phyloP scores from a whole-genome alignment of 2,888 invertebrate species.

The Hedya salicella region DNA sequence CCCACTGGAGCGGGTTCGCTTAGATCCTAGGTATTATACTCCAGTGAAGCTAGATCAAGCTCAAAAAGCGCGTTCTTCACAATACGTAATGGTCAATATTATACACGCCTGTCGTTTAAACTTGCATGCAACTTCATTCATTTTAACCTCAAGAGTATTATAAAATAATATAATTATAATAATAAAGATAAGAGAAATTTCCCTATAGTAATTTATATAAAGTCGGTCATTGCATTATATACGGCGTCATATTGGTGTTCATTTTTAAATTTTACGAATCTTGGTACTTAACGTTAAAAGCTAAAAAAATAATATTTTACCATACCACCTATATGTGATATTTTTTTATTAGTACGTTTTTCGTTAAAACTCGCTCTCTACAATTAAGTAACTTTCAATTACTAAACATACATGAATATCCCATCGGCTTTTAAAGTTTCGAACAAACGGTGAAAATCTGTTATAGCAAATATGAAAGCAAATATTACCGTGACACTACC shows the following conservation, averaged over 20 bases:
- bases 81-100: slow-evolving; percentile 30
- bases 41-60: slow-evolving; percentile 12
- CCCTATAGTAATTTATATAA: slow-evolving; percentile 25
- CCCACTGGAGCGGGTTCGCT: slow-evolving; percentile 9
- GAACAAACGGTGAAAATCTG: slow-evolving; percentile 46
- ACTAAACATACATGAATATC: slow-evolving; percentile 12
- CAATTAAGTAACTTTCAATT: slow-evolving; percentile 48
- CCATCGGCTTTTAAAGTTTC: slow-evolving; percentile 23
- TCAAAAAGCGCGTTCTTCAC: slow-evolving; percentile 17
- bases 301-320: slow-evolving; percentile 73
- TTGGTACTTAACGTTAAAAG: slow-evolving; percentile 51
- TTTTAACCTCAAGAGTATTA: slow-evolving; percentile 34
- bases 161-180: slow-evolving; percentile 28
- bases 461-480: slow-evolving; percentile 35
- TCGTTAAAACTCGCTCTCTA: slow-evolving; percentile 74
- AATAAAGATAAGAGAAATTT: slow-evolving; percentile 30
- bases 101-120: slow-evolving; percentile 20
- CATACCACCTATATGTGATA: slow-evolving; percentile 81
- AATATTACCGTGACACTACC: slow-evolving; percentile 16
- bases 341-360: slow-evolving; percentile 67
- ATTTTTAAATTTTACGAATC: slow-evolving; percentile 23
- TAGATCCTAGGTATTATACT: slow-evolving; percentile 2
- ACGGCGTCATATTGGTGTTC: slow-evolving; percentile 16
- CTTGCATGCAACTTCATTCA: slow-evolving; percentile 22
- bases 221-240: slow-evolving; percentile 15